These are phyloP conservation scores for Panurus biarmicus DNA, from an alignment of 2,113 vertebrate species.

Conservation along the genomic window DNA sequence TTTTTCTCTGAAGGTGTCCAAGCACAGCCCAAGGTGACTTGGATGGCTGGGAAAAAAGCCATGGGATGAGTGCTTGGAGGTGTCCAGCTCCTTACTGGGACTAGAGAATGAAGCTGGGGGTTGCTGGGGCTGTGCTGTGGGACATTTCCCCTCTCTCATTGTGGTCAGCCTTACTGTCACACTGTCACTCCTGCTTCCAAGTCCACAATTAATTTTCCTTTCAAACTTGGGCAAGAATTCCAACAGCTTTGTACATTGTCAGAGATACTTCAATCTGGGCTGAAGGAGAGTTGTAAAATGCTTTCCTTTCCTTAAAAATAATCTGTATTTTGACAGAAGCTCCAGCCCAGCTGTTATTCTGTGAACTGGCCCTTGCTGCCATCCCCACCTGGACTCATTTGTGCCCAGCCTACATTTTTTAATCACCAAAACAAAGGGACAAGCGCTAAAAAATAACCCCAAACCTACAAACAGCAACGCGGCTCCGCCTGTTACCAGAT, in stretches of 20 bases:
- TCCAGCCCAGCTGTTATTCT: not conserved
- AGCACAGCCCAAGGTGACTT: not conserved
- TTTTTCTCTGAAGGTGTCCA: not conserved
- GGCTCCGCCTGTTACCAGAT: not conserved
- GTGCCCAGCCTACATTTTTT: not conserved
- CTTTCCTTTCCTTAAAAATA: not conserved
- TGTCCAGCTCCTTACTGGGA: not conserved
- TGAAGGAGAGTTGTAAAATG: not conserved
- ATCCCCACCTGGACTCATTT: not conserved
- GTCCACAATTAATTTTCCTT: not conserved
- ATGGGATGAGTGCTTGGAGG: not conserved
- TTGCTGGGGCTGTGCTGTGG: accelerated
- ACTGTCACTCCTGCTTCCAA: not conserved
- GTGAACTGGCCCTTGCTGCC: not conserved
- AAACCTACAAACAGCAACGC: not conserved
- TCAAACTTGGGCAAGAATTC: not conserved
- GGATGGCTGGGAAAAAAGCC: not conserved
- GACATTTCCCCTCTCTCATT: not conserved
- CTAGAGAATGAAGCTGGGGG: not conserved
- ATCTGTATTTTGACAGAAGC: not conserved
- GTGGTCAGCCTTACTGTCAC: not conserved
- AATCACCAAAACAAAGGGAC: not conserved
- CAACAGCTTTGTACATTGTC: not conserved
- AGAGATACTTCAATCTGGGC: not conserved
- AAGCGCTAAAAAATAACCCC: not conserved